Evolutionary conservation across 1,140 invertebrate genomes (phyloP), one percentile per base, ranked within the genome.

Genomic region (Trinorchestia longiramus): DNA sequence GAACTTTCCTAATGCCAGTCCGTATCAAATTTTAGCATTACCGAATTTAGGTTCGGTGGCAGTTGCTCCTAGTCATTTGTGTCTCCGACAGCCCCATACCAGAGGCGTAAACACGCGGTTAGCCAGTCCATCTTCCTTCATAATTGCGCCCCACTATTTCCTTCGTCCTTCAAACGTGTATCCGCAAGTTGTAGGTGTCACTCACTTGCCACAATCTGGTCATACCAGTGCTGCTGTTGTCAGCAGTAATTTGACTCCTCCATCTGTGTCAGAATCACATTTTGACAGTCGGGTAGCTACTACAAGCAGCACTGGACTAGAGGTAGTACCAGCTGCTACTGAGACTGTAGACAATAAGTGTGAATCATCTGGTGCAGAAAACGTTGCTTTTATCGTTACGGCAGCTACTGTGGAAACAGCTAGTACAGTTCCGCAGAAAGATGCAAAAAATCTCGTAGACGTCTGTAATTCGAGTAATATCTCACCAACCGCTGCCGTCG

Each of bases 61-160:
- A 40, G 92, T 44, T n/a, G 92, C 92, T 94, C 92, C 92, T 94
- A 94, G 92, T 94, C 92, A 94, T 45, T 94, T 94, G 92, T 94
- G 40, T 43, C 36, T 94, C 44, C 92, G 92, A 47, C 92, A 43
- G 92, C 92, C 92, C 88, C 41, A 11, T 42, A 0, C 88, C 41
- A 94, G 92, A 40, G 92, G 43, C 40, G 44, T 94, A 43, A 44
- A 47, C 44, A 43, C 92, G 15, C 92, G 92, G 6, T 45, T 47
- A n/a, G 44, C 92, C 4, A 43, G 41, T 90, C 88, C 62, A 77
- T 91, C 88, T 11, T 91, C 92, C 11, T 43, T 94, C 44, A 47
- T 94, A 19, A 23, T 94, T 43, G 43, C 92, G 36, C 44, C 92
- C 36, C 92, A 94, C 43, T 94, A 45, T 94, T 94, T 94, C 40